Evolutionary conservation across 2,888 invertebrate genomes (phyloP), one percentile per base, ranked within the genome.

Genomic region (Drosophila falleni): DNA sequence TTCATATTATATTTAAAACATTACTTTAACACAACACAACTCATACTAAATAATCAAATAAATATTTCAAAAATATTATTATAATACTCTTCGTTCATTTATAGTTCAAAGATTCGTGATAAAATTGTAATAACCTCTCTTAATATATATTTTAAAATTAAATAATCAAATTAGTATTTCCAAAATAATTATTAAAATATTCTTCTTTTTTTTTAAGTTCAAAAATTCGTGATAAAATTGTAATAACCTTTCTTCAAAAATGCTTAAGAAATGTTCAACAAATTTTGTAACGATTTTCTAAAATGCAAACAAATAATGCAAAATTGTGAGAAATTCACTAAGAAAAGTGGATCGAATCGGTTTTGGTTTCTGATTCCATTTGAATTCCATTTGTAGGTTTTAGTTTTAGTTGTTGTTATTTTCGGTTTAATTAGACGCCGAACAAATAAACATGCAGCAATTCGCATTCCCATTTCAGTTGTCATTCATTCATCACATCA

Each of bases 401-500:
- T 35, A 29, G 29, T 23, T 4, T 23, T 55, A 11, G 15, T 46
- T 44, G 56, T 10, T 19, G 23, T 31, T 53, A 58, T 68, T 58
- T 75, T 53, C 42, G 61, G n/a, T 60, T 66, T 53, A 71, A 77
- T 77, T 77, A 62, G 60, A 60, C 39, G 13, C 13, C 19, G 47
- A 19, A 33, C 29, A 54, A 67, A 59, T 46, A 64, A 54, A 63
- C 53, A 72, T 16, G 41, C 44, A 3, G 23, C 31, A 5, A 35
- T 23, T 44, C 19, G 31, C 55, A 55, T 16, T 42, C 41, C 41
- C 55, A 56, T 87, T 82, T 89, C 83, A 83, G 89, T 88, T 83
- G 83, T 88, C 83, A 68, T 88, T 81, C 89, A 89, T 87, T 81
- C 89, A 89, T 83, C 89, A 75, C 42, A 67, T 50, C 41, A 37